Conservation (phyloP, 2,797 vertebrate species). For the Molossus molossus region DNA sequence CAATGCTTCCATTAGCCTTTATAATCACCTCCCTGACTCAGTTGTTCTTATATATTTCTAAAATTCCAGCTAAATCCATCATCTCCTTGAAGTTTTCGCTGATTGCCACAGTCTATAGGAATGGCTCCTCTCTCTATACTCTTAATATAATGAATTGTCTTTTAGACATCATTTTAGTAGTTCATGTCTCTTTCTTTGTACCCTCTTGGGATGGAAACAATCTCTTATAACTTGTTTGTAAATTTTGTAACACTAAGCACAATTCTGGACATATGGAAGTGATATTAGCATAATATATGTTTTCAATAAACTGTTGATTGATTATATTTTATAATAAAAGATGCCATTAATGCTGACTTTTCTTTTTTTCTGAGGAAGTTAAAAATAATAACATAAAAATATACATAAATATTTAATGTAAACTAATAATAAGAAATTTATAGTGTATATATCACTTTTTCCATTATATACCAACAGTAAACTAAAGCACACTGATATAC, state of each 20-base stretch:
- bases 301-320: slow-evolving; percentile 1
- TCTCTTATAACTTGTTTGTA: neutral
- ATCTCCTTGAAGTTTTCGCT: neutral
- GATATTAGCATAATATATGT: neutral
- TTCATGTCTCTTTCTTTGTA: neutral
- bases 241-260: neutral
- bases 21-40: neutral
- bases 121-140: neutral
- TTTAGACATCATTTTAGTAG: neutral
- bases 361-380: neutral
- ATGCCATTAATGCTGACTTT: neutral
- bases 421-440: neutral
- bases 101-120: neutral
- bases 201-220: neutral
- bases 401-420: slow-evolving; percentile 37
- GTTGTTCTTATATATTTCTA: neutral
- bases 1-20: neutral
- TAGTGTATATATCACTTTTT: neutral
- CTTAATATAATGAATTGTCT: neutral
- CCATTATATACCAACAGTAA: neutral
- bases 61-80: neutral
- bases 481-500: neutral
- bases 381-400: slow-evolving; percentile 16
- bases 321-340: slow-evolving; percentile 53
- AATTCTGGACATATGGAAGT: neutral